Evolutionary conservation across 1,140 invertebrate genomes (phyloP).

Genomic region (Drosophila simulans): DNA sequence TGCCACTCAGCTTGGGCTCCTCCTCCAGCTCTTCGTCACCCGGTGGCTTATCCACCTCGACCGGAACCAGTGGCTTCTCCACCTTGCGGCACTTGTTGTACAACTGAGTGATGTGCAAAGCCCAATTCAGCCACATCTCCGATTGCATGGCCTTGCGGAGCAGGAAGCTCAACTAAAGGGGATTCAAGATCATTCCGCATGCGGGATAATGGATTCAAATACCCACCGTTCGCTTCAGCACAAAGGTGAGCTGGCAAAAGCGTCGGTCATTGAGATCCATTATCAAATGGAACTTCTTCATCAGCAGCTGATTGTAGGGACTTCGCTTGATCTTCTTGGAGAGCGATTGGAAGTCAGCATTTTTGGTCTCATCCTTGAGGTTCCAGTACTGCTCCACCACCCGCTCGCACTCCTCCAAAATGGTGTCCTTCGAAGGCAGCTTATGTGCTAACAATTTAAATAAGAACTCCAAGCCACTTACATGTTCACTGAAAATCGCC

Average conservation of each 20-base stretch:
- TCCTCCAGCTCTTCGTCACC: slow-evolving; percentile 27
- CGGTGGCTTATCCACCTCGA: slow-evolving; percentile 8
- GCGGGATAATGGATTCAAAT: fast-evolving
- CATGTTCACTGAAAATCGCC: slow-evolving; percentile 78
- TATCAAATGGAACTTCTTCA: slow-evolving; percentile 74
- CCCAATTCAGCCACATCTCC: slow-evolving; percentile 79
- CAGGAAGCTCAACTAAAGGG: slow-evolving; percentile 57
- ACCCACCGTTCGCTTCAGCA: slow-evolving; percentile 77
- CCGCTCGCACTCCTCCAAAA: slow-evolving; percentile 78
- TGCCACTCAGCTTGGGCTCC: slow-evolving; percentile 60
- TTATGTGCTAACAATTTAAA: not conserved
- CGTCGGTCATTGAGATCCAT: slow-evolving; percentile 75
- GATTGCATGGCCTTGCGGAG: slow-evolving; percentile 75
- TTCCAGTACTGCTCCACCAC: slow-evolving; percentile 78
- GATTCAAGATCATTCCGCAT: not conserved
- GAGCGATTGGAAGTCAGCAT: slow-evolving; percentile 73
- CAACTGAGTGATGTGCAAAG: slow-evolving; percentile 73
- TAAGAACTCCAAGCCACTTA: slow-evolving; percentile 30
- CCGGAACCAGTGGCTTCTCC: slow-evolving; percentile 16
- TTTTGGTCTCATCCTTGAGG: slow-evolving; percentile 74
- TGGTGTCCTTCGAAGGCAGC: slow-evolving; percentile 53
- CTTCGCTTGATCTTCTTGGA: slow-evolving; percentile 83
- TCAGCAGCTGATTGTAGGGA: slow-evolving; percentile 79
- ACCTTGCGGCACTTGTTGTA: slow-evolving; percentile 75
- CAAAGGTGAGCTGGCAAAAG: slow-evolving; percentile 80